Base-by-base conservation (phyloP, 1,140 invertebrate species). In the Calephelis nemesis region DNA sequence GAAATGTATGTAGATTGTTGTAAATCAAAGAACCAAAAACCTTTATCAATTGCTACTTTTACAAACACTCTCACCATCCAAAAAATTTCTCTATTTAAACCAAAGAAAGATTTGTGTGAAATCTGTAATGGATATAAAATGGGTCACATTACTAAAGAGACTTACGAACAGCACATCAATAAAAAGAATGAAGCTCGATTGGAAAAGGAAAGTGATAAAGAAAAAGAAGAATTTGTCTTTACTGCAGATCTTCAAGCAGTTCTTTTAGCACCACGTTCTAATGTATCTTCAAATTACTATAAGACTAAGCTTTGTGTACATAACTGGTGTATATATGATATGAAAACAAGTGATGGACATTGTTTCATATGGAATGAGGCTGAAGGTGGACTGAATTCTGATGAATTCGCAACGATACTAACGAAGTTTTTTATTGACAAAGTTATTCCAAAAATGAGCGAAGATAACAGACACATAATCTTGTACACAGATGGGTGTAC, bases 301-400 rank as follows among this genome's bases (percentile, higher is more conserved):
- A 92, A 90, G 74, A 85, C 75, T 12, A 92, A 92, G 71, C 73
- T 92, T 19, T 60, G 73, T 12, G 50, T 78, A 10, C 90, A 92
- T 74, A 92, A 92, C 75, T 92, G 84, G 65, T 90, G 85, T 7
- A 68, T 91, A 60, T 92, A 82, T 69, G 79, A 92, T 69, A 49
- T 89, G 39, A 71, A 64, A 9, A 84, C 69, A 19, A 67, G 81
- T 39, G 66, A 80, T 63, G 68, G 63, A 63, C 60, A 64, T 9
- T 79, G 86, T 68, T 92, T 88, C 76, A 79, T 84, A 69, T 92
- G 86, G 78, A 68, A 88, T 68, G 90, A 92, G 72, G 72, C 72
- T 42, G 62, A 63, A 42, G 62, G 62, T 63, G 62, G 62, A n/a
- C 62, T 63, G 9, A 63, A 63, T 42, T 63, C 62, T 63, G 62